Evolutionary conservation across 2,113 vertebrate genomes (phyloP).

Genomic region (Lucifuga dentata): DNA sequence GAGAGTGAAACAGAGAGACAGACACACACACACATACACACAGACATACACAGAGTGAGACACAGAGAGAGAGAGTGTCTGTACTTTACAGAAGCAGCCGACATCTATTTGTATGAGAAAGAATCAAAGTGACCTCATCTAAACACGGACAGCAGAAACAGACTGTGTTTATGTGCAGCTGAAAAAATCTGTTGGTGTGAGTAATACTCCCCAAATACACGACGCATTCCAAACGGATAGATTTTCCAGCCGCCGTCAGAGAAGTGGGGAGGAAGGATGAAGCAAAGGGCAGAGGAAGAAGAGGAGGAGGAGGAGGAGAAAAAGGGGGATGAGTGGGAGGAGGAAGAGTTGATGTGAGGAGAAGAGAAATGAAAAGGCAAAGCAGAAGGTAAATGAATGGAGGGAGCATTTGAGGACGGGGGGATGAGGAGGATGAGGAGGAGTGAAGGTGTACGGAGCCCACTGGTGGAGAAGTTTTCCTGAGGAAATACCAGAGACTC

Average conservation of each 20-base stretch:
- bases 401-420: conserved; percentile 1
- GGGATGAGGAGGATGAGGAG: not conserved
- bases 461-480: conserved; percentile 51
- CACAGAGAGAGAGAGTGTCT: too few relatives aligned
- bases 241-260: conserved; percentile 13
- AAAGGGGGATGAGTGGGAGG: not conserved
- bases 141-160: conserved; percentile 10
- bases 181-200: conserved; percentile 21
- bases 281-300: conserved; percentile 13
- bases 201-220: conserved; percentile 16
- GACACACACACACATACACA: too few relatives aligned
- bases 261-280: not conserved
- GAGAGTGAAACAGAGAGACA: too few relatives aligned
- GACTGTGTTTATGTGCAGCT: conserved; percentile 27
- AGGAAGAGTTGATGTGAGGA: conserved; percentile 20
- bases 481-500: conserved; percentile 69
- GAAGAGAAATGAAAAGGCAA: not conserved
- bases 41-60: too few relatives aligned
- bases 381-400: not conserved
- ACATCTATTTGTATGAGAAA: conserved; percentile 13
- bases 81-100: conserved; percentile 1
- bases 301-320: conserved; percentile 2
- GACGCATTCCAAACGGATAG: conserved; percentile 16
- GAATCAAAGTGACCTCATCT: conserved; percentile 16
- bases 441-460: not conserved